These are phyloP conservation scores for Phymastichus coffea DNA, from an alignment of 1,140 invertebrate genomes.

Conservation along the genomic window DNA sequence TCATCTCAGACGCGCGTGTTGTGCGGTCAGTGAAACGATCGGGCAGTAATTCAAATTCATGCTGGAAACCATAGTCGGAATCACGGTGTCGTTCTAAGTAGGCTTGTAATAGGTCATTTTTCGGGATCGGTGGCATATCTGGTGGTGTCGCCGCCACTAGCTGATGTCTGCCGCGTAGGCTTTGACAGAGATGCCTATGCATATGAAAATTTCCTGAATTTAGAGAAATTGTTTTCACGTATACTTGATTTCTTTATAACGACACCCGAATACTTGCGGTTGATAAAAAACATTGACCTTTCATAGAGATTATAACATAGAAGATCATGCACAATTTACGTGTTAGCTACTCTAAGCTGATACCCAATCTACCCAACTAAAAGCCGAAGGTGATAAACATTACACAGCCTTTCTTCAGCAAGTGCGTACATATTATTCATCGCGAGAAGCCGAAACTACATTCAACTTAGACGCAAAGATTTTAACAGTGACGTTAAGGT, in stretches of 20 bases:
- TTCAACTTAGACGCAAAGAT: too few relatives aligned
- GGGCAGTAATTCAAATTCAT: constrained; percentile 83
- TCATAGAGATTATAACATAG: too few relatives aligned
- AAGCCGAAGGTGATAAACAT: background rate
- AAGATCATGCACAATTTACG: too few relatives aligned
- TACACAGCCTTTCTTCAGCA: background rate
- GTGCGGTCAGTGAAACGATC: constrained; percentile 85
- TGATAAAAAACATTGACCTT: too few relatives aligned
- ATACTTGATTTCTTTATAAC: too few relatives aligned
- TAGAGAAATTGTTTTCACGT: constrained; percentile 27
- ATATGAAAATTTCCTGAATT: constrained; percentile 34
- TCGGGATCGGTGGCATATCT: constrained; percentile 77
- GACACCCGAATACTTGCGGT: too few relatives aligned
- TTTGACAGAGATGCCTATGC: constrained; percentile 62
- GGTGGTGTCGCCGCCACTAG: constrained; percentile 70
- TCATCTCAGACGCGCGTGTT: constrained; percentile 78
- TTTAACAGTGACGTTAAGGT: background rate
- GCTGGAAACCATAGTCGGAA: constrained; percentile 85
- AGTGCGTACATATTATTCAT: background rate
- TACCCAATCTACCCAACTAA: background rate
- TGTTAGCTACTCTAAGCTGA: too few relatives aligned
- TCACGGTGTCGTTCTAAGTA: constrained; percentile 80
- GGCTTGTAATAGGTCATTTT: constrained; percentile 68
- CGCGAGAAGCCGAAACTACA: too few relatives aligned
- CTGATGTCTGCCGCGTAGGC: constrained; percentile 66